A percentile compares a stretch with the other conserved stretches of the same genome.
These are phyloP conservation scores for Malacosoma neustria DNA, from an alignment of 2,888 invertebrate genomes.

Conservation along the genomic window DNA sequence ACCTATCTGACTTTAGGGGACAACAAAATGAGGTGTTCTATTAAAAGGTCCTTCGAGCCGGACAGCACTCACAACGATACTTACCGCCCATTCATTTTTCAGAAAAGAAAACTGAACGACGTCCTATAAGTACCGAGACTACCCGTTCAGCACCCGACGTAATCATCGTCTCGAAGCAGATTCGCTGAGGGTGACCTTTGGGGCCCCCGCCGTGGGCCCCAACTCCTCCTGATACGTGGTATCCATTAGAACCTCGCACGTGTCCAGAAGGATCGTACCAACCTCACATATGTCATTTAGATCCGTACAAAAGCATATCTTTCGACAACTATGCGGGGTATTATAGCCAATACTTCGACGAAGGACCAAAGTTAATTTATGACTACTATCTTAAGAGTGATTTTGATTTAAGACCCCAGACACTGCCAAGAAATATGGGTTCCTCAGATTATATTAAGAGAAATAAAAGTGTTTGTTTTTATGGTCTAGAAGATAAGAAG, in stretches of 20 bases:
- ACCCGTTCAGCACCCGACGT: conserved; percentile 94
- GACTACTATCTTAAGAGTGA: conserved; percentile 65
- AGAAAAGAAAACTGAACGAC: conserved; percentile 65
- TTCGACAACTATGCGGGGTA: conserved; percentile 52
- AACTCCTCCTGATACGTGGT: conserved; percentile 48
- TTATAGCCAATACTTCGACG: conserved; percentile 56
- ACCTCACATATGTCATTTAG: conserved; percentile 31
- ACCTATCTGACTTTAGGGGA: too few relatives aligned
- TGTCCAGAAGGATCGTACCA: conserved; percentile 52
- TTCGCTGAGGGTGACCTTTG: conserved; percentile 70
- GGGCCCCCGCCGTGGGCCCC: conserved; percentile 69
- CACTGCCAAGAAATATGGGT: conserved; percentile 55
- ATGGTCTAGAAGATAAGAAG: conserved; percentile 36
- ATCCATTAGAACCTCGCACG: conserved; percentile 36
- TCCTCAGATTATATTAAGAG: conserved; percentile 35
- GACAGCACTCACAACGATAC: too few relatives aligned
- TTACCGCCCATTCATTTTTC: too few relatives aligned
- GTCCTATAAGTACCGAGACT: conserved; percentile 87
- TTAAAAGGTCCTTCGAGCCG: too few relatives aligned
- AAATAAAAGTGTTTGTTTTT: conserved; percentile 52
- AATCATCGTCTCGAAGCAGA: conserved; percentile 79
- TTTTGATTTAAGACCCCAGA: conserved; percentile 42
- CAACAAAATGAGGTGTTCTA: too few relatives aligned
- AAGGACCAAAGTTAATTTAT: conserved; percentile 46
- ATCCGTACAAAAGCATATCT: conserved; percentile 42